These are phyloP conservation scores for Amazona vittata DNA, from an alignment of 2,113 vertebrate species.

Conservation along the genomic window DNA sequence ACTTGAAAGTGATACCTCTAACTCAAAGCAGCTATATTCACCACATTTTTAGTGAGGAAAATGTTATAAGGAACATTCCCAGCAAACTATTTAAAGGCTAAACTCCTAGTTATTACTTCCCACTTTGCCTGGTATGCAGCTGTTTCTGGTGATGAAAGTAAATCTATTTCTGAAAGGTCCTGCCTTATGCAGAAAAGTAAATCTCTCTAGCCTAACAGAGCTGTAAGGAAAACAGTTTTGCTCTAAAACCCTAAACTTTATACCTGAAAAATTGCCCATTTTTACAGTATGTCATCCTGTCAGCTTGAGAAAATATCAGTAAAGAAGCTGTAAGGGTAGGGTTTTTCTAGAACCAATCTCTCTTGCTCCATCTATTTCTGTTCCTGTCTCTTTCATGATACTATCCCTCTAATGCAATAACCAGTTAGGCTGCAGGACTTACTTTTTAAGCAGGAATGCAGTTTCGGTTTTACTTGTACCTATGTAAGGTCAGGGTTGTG, in stretches of 20 bases:
- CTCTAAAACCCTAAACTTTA: background rate
- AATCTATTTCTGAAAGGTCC: background rate
- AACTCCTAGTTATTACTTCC: background rate
- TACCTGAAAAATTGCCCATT: background rate
- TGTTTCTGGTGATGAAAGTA: background rate
- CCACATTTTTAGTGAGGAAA: background rate
- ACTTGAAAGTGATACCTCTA: background rate
- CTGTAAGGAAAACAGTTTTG: background rate
- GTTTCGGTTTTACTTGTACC: background rate
- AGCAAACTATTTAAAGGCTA: background rate
- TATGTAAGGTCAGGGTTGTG: background rate
- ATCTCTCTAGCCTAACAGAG: background rate
- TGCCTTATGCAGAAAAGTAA: background rate
- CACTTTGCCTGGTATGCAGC: background rate
- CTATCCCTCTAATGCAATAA: background rate
- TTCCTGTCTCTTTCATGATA: background rate
- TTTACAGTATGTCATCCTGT: background rate
- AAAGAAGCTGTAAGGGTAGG: background rate
- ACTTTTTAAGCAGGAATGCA: background rate
- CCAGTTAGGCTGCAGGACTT: background rate
- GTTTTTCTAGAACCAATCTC: background rate
- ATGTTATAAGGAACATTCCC: background rate
- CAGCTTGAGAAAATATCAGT: background rate
- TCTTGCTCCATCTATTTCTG: background rate
- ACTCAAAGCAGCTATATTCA: background rate